Conservation (phyloP, 2,888 invertebrate genomes). For the Catonia carolina region DNA sequence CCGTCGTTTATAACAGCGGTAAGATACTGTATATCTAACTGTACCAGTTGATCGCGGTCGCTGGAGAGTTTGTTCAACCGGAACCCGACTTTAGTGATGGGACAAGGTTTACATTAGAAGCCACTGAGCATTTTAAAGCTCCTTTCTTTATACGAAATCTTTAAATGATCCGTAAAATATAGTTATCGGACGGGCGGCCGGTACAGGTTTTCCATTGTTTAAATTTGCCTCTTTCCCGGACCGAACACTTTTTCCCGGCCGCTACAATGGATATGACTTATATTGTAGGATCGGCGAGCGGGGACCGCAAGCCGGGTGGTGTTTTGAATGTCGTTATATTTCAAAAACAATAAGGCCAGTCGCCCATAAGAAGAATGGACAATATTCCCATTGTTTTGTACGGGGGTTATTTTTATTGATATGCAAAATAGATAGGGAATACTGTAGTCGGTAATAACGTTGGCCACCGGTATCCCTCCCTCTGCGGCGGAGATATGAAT, state of each 20-base stretch:
- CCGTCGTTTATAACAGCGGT: no score
- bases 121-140: no score
- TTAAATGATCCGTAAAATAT: slow-evolving; percentile 9
- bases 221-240: background rate
- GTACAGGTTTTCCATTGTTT: slow-evolving; percentile 4
- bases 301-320: slow-evolving; percentile 16
- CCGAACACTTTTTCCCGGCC: slow-evolving; percentile 13
- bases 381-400: slow-evolving; percentile 26
- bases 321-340: slow-evolving; percentile 26
- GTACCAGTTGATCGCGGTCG: no score
- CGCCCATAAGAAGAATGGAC: slow-evolving; percentile 28
- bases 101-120: no score
- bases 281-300: slow-evolving; percentile 19
- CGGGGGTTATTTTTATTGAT: slow-evolving; percentile 34
- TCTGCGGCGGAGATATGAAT: no score
- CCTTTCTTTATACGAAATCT: background rate
- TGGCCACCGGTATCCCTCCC: no score
- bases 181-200: slow-evolving; percentile 7
- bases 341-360: slow-evolving; percentile 28
- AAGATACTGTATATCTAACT: no score
- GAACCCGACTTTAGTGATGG: no score
- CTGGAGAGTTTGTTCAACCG: no score
- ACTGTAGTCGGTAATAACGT: background rate
- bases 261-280: slow-evolving; percentile 18
- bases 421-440: slow-evolving; percentile 34